Conservation (phyloP, 2,888 invertebrate species). For the Notocelia uddmanniana region DNA sequence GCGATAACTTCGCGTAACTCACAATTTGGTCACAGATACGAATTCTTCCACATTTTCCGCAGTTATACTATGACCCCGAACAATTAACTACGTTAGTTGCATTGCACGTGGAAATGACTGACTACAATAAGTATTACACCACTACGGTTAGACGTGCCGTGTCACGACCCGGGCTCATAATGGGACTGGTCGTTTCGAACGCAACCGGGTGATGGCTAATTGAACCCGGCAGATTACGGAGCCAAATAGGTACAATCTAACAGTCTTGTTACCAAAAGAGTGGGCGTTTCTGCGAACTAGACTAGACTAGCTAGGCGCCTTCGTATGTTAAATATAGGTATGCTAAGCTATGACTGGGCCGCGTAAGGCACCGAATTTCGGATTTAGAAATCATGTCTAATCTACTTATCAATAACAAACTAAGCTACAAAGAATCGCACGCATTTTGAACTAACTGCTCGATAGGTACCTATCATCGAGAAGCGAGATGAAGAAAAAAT, state of each 20-base stretch:
- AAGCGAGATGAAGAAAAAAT: constrained; percentile 25
- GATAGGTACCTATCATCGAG: not conserved
- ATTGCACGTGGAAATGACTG: constrained; percentile 70
- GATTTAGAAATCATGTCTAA: not conserved
- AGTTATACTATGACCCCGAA: constrained; percentile 59
- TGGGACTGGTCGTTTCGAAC: constrained; percentile 66
- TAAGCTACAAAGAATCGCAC: not conserved
- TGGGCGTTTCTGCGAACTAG: not conserved
- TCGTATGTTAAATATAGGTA: not conserved
- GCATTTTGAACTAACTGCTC: not conserved
- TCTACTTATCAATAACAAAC: not conserved
- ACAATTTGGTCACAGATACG: constrained; percentile 47
- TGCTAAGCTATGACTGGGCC: not conserved
- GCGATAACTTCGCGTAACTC: constrained; percentile 8
- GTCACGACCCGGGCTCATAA: constrained; percentile 71
- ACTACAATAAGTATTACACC: constrained; percentile 71
- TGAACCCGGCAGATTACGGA: constrained; percentile 71
- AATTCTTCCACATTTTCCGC: constrained; percentile 70
- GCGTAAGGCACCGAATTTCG: not conserved
- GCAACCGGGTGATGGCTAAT: constrained; percentile 72
- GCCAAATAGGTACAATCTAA: constrained; percentile 59
- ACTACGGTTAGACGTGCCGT: constrained; percentile 67
- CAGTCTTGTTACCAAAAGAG: not conserved
- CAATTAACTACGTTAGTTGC: constrained; percentile 68
- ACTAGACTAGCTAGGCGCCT: not conserved